Base-by-base conservation (phyloP, 2,797 vertebrate genomes). In the Sibirionetta formosa region DNA sequence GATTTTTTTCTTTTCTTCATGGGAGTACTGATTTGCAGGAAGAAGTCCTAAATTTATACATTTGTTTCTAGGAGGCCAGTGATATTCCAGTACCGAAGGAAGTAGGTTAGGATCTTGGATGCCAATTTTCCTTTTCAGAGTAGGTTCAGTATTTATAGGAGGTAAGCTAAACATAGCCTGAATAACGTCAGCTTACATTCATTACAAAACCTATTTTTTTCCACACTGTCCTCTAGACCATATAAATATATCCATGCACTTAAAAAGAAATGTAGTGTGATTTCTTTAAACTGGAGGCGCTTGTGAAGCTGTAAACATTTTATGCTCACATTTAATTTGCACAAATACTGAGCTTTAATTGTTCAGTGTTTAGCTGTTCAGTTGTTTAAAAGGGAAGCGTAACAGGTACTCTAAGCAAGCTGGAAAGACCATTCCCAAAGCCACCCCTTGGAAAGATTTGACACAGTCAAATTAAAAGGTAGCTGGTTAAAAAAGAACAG, bases 231-330 rank as follows among this genome's bases (percentile, higher is more conserved):
- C 69, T 78, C 42, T 72, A 75, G 50, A 80, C 38, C 7, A 2
- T 60, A 96, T 63, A 83, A 87, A 75, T 85, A 87, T 68, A 94
- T 76, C 57, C 54, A 69, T 36, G 60, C 38, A 64, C 65, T 95
- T 95, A 83, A 94, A 94, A 92, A 82, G 54, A 92, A 95, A 93
- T 86, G 82, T 81, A 70, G 82, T 79, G 58, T 89, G 85, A 86
- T 93, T 94, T 93, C 84, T 72, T 77, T 94, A 90, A 89, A 94
- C 65, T 88, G 76, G 51, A 90, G 33, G 79, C 1, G 0, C 66
- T 72, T 90, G 92, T 89, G 63, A 88, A 81, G 87, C 80, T 63
- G 70, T 95, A 90, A 96, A 95, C 91, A 63, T 76, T 95, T 96
- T 93, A 95, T 66, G 80, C 23, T 63, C 44, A 50, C 80, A 60